Conservation (phyloP, 1,140 invertebrate species). For the Frieseomelitta varia region DNA sequence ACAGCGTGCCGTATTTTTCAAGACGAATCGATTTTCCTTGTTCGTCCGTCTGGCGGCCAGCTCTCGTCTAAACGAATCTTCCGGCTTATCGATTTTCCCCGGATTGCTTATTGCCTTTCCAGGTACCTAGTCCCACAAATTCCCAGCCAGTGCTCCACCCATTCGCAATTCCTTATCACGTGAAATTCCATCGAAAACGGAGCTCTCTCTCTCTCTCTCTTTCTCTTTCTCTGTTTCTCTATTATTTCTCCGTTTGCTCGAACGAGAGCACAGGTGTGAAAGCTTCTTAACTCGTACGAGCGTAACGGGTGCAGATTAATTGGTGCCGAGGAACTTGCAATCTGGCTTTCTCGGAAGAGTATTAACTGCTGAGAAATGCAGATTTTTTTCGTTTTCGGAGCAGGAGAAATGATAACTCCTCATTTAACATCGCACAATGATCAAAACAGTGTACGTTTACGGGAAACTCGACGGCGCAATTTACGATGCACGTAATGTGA, state of each 20-base stretch:
- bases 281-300: neutral
- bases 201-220: neutral
- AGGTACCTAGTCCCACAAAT: neutral
- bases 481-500: neutral
- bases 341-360: no score
- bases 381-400: neutral
- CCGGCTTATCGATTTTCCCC: slow-evolving; percentile 26
- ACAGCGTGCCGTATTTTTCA: neutral
- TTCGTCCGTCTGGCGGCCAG: neutral
- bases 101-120: slow-evolving; percentile 9
- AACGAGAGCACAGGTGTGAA: neutral
- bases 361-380: neutral
- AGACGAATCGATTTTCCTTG: slow-evolving; percentile 32
- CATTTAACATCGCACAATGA: neutral
- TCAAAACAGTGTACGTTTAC: neutral
- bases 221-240: neutral
- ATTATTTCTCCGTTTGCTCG: no score
- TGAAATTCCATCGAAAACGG: neutral
- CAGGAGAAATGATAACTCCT: neutral
- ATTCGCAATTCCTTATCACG: neutral
- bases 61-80: slow-evolving; percentile 19
- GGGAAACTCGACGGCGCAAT: neutral
- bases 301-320: neutral
- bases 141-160: neutral
- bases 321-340: neutral